These are phyloP conservation scores for Globodera rostochiensis DNA, from an alignment of 1,140 invertebrate genomes.

Conservation along the genomic window DNA sequence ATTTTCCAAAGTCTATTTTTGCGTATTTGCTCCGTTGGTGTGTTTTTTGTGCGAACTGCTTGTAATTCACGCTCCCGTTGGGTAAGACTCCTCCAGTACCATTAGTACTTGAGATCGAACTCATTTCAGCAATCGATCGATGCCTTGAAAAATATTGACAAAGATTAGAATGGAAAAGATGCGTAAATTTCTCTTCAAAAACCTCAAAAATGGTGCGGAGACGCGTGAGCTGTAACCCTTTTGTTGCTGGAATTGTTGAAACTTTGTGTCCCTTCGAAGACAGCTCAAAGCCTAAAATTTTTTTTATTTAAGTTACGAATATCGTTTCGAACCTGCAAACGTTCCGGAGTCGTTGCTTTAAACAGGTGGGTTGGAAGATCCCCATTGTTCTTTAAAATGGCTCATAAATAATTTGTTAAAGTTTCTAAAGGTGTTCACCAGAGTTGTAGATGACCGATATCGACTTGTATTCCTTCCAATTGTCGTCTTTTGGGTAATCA, in stretches of 20 bases:
- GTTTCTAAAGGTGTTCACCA: not conserved
- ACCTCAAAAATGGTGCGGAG: not conserved
- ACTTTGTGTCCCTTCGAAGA: not conserved
- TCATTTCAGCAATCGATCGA: not conserved
- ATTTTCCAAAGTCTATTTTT: conserved; percentile 13
- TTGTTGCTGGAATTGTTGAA: conserved; percentile 12
- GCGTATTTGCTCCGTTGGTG: conserved; percentile 26
- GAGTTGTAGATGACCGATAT: not conserved
- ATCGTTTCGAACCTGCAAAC: not conserved
- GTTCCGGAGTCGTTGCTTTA: conserved; percentile 14
- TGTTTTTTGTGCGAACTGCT: conserved; percentile 3
- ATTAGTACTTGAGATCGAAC: not conserved
- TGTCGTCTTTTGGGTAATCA: conserved; percentile 20
- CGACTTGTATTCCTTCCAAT: not conserved
- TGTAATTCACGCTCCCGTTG: not conserved
- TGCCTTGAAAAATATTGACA: not conserved
- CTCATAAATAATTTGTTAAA: no score
- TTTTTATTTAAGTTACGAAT: not conserved
- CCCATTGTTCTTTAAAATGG: not conserved
- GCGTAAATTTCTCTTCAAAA: not conserved
- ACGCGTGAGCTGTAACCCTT: not conserved
- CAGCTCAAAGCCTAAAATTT: not conserved
- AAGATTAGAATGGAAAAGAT: not conserved
- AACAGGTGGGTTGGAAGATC: not conserved
- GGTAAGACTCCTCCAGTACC: not conserved